phyloP scores from a whole-genome alignment of 2,797 vertebrate species.

The Aphelocoma californica region DNA sequence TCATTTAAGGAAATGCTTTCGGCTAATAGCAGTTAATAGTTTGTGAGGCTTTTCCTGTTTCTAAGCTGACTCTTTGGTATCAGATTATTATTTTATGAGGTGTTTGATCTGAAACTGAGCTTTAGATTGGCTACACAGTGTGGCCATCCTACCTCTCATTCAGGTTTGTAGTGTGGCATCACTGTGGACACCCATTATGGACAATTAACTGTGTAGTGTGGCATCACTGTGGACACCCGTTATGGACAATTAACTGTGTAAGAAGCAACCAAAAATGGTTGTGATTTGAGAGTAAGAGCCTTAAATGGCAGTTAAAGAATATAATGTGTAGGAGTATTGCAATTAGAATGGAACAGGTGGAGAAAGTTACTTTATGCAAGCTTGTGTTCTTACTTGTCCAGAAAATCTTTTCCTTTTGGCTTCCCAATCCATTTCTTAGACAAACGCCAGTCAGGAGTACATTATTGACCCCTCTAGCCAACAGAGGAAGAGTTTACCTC shows the following conservation, averaged over 20 bases:
- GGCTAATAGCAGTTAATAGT: not conserved
- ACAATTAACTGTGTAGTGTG: no score
- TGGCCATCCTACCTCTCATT: not conserved
- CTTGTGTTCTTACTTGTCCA: not conserved
- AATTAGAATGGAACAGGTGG: not conserved
- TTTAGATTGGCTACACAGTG: not conserved
- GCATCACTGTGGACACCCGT: not conserved
- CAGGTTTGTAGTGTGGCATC: not conserved
- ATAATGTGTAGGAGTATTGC: not conserved
- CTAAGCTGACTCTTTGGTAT: not conserved
- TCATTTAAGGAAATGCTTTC: not conserved
- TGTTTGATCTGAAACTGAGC: not conserved
- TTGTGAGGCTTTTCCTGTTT: not conserved
- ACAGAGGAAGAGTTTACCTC: not conserved
- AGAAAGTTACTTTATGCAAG: not conserved
- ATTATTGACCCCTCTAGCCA: not conserved
- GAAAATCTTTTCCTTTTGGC: not conserved
- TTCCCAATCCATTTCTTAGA: not conserved
- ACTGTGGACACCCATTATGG: not conserved
- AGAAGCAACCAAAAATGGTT: not conserved
- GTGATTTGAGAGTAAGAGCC: not conserved
- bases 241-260: not conserved
- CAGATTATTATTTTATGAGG: not conserved
- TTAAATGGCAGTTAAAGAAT: not conserved
- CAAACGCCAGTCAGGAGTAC: not conserved